Evolutionary conservation across 2,888 invertebrate genomes (phyloP).

Genomic region (Hemithea aestivaria): DNA sequence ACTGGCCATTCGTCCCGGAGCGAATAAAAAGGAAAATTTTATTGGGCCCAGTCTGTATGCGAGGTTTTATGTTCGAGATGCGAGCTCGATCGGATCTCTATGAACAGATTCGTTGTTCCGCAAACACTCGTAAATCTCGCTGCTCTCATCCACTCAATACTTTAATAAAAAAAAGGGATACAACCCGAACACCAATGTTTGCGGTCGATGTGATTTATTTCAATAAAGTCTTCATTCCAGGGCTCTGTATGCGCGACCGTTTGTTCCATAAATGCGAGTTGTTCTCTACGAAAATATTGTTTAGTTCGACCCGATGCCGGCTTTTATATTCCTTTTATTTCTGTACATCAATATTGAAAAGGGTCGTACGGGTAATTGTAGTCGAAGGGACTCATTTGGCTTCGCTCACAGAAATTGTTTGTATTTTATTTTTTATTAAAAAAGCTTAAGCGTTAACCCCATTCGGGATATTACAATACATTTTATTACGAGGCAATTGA

Average conservation of each 20-base stretch:
- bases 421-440: slow-evolving; percentile 22
- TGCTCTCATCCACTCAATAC: slow-evolving; percentile 52
- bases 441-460: slow-evolving; percentile 20
- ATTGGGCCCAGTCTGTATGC: slow-evolving; percentile 41
- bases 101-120: slow-evolving; percentile 55
- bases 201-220: slow-evolving; percentile 55
- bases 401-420: slow-evolving; percentile 14
- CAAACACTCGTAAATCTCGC: slow-evolving; percentile 65
- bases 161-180: slow-evolving; percentile 42
- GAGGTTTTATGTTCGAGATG: slow-evolving; percentile 54
- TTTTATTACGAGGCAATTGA: slow-evolving; percentile 28
- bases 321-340: slow-evolving; percentile 23
- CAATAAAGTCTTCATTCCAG: slow-evolving; percentile 46
- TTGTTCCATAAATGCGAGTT: slow-evolving; percentile 17
- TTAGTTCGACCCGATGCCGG: slow-evolving; percentile 14
- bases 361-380: slow-evolving; percentile 27
- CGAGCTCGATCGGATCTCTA: slow-evolving; percentile 38
- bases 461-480: slow-evolving; percentile 26
- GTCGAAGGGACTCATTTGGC: slow-evolving; percentile 23
- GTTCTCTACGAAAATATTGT: slow-evolving; percentile 20
- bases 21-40: slow-evolving; percentile 54
- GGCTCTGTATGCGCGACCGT: slow-evolving; percentile 26
- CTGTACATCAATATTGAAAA: slow-evolving; percentile 27
- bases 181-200: slow-evolving; percentile 37
- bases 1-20: slow-evolving; percentile 35